Evolutionary conservation across 1,140 invertebrate species (phyloP).

Genomic region (Nasonia longicornis): DNA sequence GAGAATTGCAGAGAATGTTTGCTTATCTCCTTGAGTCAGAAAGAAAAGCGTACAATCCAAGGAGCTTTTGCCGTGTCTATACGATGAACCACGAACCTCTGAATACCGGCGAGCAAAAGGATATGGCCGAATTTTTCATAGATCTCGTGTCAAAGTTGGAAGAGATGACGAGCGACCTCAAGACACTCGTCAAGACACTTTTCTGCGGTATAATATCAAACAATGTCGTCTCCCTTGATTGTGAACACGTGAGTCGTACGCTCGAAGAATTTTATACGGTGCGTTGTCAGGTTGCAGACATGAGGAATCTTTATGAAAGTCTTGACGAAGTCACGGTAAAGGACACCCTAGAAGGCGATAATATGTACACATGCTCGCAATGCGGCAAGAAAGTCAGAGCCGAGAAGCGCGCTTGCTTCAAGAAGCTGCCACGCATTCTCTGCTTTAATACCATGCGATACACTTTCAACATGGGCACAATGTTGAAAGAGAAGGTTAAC

Average conservation of each 20-base stretch:
- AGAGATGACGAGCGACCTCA: slow-evolving; percentile 93
- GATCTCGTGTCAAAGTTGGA: slow-evolving; percentile 95
- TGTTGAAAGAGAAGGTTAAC: slow-evolving; percentile 97
- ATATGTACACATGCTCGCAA: slow-evolving; percentile 97
- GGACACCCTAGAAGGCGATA: slow-evolving; percentile 95
- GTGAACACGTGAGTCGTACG: slow-evolving; percentile 92
- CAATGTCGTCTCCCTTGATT: slow-evolving; percentile 94
- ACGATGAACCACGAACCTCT: slow-evolving; percentile 96
- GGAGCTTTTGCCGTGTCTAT: slow-evolving; percentile 95
- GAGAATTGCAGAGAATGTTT: slow-evolving; percentile 94
- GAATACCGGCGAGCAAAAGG: slow-evolving; percentile 97
- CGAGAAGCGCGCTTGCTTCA: slow-evolving; percentile 95
- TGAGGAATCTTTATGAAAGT: slow-evolving; percentile 95
- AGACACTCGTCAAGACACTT: slow-evolving; percentile 89
- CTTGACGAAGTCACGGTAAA: slow-evolving; percentile 96
- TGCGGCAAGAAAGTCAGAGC: slow-evolving; percentile 95
- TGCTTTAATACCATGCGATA: slow-evolving; percentile 99
- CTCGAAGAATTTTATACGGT: slow-evolving; percentile 97
- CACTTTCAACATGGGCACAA: slow-evolving; percentile 97
- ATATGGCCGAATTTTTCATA: slow-evolving; percentile 98
- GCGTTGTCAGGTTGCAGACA: slow-evolving; percentile 94
- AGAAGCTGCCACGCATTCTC: slow-evolving; percentile 91
- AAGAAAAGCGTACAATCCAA: slow-evolving; percentile 93
- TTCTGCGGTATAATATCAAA: slow-evolving; percentile 95
- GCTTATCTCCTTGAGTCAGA: slow-evolving; percentile 94